phyloP scores from a whole-genome alignment of 2,797 vertebrate genomes.

The Lerista edwardsae region DNA sequence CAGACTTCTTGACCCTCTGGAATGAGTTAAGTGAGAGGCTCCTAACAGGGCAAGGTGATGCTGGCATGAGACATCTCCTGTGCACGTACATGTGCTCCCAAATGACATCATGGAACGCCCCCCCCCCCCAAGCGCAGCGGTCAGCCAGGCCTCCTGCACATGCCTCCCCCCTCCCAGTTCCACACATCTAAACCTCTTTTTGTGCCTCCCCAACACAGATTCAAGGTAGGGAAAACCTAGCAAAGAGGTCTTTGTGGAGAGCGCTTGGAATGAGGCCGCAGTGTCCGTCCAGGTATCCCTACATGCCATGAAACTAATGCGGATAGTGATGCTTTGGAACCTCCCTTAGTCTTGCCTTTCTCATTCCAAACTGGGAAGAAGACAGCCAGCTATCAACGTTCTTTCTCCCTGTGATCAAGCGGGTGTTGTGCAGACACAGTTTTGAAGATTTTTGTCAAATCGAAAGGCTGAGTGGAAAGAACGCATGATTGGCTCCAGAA shows the following conservation, averaged over 20 bases:
- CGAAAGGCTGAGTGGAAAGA: not conserved
- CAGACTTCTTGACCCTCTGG: not conserved
- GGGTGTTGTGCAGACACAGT: not conserved
- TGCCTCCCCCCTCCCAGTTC: not conserved
- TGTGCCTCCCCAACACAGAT: not conserved
- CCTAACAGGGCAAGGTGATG: not conserved
- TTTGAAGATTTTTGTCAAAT: not conserved
- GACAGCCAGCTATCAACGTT: no score
- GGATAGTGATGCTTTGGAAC: not conserved
- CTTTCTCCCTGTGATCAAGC: not conserved
- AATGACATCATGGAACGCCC: not conserved
- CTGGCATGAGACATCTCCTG: not conserved
- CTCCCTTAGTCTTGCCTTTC: not conserved
- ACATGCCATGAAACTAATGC: not conserved
- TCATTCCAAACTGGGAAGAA: not conserved
- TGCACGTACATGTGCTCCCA: no score
- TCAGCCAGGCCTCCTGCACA: not conserved
- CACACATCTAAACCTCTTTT: not conserved
- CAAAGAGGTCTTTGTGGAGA: not conserved
- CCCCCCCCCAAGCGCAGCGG: not conserved
- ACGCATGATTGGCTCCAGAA: not conserved
- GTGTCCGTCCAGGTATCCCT: not conserved
- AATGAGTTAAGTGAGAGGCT: not conserved
- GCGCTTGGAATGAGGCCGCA: not conserved
- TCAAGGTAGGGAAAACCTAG: not conserved